Evolutionary conservation across 2,797 vertebrate species (phyloP).

Genomic region (Vireo griseus): DNA sequence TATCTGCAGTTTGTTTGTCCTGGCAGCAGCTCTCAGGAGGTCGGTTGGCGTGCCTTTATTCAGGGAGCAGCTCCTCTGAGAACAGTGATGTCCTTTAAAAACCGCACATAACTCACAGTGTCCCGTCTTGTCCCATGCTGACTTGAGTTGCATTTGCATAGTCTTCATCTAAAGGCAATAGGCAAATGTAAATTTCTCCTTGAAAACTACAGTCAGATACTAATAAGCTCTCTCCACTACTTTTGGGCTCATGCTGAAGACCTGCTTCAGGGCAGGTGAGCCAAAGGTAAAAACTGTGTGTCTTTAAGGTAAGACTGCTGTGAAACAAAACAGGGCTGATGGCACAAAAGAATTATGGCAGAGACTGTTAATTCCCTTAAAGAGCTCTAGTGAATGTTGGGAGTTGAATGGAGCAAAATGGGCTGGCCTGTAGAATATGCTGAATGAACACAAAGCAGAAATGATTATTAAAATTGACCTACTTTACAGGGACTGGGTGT

Average conservation of each 20-base stretch:
- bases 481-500: background rate
- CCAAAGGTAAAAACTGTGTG: background rate
- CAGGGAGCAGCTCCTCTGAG: background rate
- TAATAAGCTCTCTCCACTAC: background rate
- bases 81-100: background rate
- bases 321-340: background rate
- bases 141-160: background rate
- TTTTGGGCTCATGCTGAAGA: background rate
- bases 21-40: background rate
- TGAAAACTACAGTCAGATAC: background rate
- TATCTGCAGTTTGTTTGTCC: background rate
- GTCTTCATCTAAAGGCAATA: background rate
- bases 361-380: background rate
- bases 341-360: background rate
- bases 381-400: background rate
- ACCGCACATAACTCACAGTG: accelerated
- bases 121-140: background rate
- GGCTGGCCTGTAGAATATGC: background rate
- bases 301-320: background rate
- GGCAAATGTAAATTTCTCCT: background rate
- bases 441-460: background rate
- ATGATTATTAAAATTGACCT: slow-evolving; percentile 17
- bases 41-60: background rate
- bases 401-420: background rate
- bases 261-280: background rate